Evolutionary conservation across 1,140 invertebrate species (phyloP).

Genomic region (Carposina sasakii): DNA sequence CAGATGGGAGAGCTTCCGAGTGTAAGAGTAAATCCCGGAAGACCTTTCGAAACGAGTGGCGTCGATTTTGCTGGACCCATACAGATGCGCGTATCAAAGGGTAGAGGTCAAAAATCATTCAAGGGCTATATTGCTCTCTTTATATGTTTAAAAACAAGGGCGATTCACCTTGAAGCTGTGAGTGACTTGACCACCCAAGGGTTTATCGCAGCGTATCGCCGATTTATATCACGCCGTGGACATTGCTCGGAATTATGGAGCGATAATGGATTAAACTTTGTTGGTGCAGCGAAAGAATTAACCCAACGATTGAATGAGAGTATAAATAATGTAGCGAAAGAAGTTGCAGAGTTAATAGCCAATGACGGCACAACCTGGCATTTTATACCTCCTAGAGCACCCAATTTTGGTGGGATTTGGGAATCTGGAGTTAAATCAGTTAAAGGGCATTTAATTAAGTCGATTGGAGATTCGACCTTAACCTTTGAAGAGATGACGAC

Average conservation of each 20-base stretch:
- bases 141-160: constrained; percentile 21
- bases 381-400: constrained; percentile 46
- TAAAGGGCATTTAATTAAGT: constrained; percentile 33
- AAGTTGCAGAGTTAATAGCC: constrained; percentile 12
- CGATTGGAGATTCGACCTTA: constrained; percentile 5
- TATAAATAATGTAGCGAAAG: constrained; percentile 1
- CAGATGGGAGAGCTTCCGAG: constrained; percentile 21
- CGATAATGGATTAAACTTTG: constrained; percentile 54
- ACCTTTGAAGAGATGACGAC: constrained; percentile 19
- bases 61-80: constrained; percentile 21
- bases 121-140: constrained; percentile 22
- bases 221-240: constrained; percentile 41
- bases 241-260: constrained; percentile 18
- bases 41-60: constrained; percentile 16
- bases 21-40: constrained; percentile 14
- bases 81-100: constrained; percentile 6
- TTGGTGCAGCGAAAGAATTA: constrained; percentile 33
- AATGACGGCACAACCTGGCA: constrained; percentile 41
- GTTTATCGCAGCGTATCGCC: constrained; percentile 33
- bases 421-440: constrained; percentile 20
- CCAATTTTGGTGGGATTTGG: constrained; percentile 47
- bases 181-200: constrained; percentile 15
- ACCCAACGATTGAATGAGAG: constrained; percentile 1
- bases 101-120: constrained; percentile 2
- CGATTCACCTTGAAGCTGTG: constrained; percentile 24